Percentiles rank a stretch among this genome's conserved stretches.
These are phyloP conservation scores for Callyntrura guangdongensis DNA, from an alignment of 2,888 invertebrate species.

Conservation along the genomic window DNA sequence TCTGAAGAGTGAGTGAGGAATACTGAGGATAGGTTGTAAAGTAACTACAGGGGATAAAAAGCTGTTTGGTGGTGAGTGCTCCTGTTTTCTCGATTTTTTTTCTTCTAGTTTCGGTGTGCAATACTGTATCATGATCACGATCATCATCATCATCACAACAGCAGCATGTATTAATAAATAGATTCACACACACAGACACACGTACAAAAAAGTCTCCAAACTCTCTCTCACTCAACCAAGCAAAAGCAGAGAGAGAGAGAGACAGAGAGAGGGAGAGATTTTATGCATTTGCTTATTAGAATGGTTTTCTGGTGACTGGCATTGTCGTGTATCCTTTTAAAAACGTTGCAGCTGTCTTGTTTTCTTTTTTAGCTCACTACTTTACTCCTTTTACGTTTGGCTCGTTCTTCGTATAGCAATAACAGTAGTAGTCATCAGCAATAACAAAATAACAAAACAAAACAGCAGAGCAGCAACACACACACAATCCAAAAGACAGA, in stretches of 20 bases:
- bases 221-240: neutral
- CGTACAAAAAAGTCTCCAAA: neutral
- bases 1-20: conserved; percentile 28
- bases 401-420: conserved; percentile 37
- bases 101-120: neutral
- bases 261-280: neutral
- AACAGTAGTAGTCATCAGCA: conserved; percentile 11
- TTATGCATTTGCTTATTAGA: conserved; percentile 41
- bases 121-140: conserved; percentile 16
- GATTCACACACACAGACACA: conserved; percentile 39
- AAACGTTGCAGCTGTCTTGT: conserved; percentile 71
- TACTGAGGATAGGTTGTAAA: neutral
- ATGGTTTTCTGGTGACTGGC: conserved; percentile 28
- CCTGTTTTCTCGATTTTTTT: conserved; percentile 17
- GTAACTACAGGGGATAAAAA: conserved; percentile 4
- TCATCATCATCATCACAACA: conserved; percentile 6
- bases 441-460: too few relatives aligned
- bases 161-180: conserved; percentile 52
- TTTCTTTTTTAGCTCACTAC: conserved; percentile 52
- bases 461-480: neutral
- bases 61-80: conserved; percentile 19
- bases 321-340: conserved; percentile 25
- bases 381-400: conserved; percentile 15
- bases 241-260: neutral
- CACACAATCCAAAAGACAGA: neutral